Evolutionary conservation across 1,140 invertebrate species (phyloP).

Genomic region (Meloidogyne chitwoodi): DNA sequence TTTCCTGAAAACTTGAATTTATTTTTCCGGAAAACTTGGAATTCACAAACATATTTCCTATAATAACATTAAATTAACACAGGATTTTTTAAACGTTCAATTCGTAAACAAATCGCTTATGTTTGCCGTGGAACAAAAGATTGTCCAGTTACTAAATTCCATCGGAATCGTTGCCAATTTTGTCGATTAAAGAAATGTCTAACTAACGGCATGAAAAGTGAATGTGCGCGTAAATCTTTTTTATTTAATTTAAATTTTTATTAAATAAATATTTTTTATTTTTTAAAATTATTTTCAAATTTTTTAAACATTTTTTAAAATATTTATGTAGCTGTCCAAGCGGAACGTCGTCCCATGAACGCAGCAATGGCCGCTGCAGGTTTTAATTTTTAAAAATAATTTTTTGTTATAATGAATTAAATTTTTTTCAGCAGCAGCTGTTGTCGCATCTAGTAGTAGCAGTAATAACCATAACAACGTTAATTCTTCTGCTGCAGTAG

Average conservation of each 20-base stretch:
- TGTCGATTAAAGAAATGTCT: slow-evolving; percentile 93
- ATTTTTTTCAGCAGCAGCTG: no score
- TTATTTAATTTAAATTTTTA: background rate
- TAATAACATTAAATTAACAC: background rate
- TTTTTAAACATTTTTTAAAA: background rate
- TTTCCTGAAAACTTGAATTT: background rate
- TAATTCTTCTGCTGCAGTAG: background rate
- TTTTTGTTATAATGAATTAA: no score
- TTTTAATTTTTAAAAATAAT: no score
- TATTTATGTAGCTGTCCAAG: slow-evolving; percentile 65
- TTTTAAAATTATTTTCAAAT: background rate
- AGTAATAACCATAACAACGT: background rate
- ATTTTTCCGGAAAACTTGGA: background rate
- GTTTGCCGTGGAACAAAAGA: slow-evolving; percentile 87
- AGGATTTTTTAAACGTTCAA: slow-evolving; percentile 54
- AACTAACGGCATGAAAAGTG: slow-evolving; percentile 91
- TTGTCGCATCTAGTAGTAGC: slow-evolving; percentile 15
- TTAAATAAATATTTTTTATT: background rate
- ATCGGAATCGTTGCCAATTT: slow-evolving; percentile 90
- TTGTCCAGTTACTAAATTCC: slow-evolving; percentile 93
- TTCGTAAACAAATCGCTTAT: slow-evolving; percentile 71
- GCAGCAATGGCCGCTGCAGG: slow-evolving; percentile 45
- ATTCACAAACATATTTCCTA: no score
- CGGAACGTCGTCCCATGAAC: slow-evolving; percentile 63
- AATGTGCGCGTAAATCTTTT: slow-evolving; percentile 72